phyloP scores from a whole-genome alignment of 2,888 invertebrate genomes.

The Drosophila neotestacea region DNA sequence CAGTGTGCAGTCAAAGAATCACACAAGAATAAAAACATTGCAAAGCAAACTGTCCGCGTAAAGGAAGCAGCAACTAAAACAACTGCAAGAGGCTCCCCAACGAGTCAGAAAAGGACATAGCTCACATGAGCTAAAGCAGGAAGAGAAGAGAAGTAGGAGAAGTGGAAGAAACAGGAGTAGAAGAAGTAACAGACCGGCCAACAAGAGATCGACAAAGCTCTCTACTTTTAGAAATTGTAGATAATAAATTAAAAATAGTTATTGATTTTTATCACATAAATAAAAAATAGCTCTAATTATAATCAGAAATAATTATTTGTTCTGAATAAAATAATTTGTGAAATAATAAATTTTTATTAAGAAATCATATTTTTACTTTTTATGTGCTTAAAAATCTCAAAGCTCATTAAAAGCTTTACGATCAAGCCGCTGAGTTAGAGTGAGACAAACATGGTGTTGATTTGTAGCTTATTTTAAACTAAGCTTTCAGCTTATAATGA shows the following conservation, averaged over 20 bases:
- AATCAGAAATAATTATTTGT: too few relatives aligned
- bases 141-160: not conserved
- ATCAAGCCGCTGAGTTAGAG: too few relatives aligned
- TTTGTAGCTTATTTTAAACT: too few relatives aligned
- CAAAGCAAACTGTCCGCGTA: slow-evolving; percentile 78
- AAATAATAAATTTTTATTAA: too few relatives aligned
- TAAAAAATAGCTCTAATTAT: too few relatives aligned
- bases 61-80: slow-evolving; percentile 76
- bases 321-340: too few relatives aligned
- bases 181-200: slow-evolving; percentile 2
- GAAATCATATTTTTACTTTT: too few relatives aligned
- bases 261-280: too few relatives aligned
- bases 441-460: too few relatives aligned
- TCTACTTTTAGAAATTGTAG: not conserved
- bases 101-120: slow-evolving; percentile 24
- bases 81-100: slow-evolving; percentile 56
- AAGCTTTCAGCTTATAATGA: not conserved
- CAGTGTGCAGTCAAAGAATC: slow-evolving; percentile 45
- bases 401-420: too few relatives aligned
- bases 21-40: slow-evolving; percentile 63
- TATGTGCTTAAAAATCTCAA: too few relatives aligned
- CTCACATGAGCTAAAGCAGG: not conserved
- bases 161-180: not conserved
- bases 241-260: not conserved
- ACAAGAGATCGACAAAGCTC: slow-evolving; percentile 7